Base-by-base conservation (phyloP, 2,113 vertebrate species). In the Sporophila hypoxantha region DNA sequence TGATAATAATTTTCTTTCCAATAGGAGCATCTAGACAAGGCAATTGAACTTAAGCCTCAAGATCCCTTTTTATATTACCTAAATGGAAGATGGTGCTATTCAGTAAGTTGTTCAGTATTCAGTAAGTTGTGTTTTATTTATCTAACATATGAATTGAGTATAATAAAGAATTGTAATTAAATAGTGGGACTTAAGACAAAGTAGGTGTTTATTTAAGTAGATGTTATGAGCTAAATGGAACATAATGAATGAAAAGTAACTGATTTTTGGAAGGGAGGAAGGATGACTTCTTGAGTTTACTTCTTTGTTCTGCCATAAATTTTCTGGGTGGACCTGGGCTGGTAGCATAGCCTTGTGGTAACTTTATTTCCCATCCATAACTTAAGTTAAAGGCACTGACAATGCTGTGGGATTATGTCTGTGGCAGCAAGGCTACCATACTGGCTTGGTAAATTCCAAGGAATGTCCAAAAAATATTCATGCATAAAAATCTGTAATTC, bases 21-120 rank as follows among this genome's bases (percentile, higher is more conserved):
- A 90, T 92, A 99, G 99, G 97, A 99, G 87, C 99, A 99, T 95
- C 96, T 99, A 95, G 98, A 99, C 95, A 98, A 97, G 97, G 99
- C 99, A 94, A 98, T 99, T 55, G 95, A 98, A 91, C 97, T 99
- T 95, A 98, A 98, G 66, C 99, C 99, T 27, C 96, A 98, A 79
- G 98, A 99, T 94, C 98, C 99, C 7, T 78, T 98, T 93, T 97
- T 98, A 41, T 99, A 99, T 97, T 99, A 99, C 95, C 97, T 99
- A 75, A 96, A 98, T 91, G 99, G 99, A 94, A 98, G 99, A 96
- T 99, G 99, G 97, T 99, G 98, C 95, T 99, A 99, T 59, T 97
- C 98, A 90, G 99, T 99, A 97, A 97, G 99, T 98, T 83, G 46
- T 12, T 97, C 98, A 90, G 99, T 99, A 99, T 59, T 97, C 98